Conservation (phyloP, 2,113 vertebrate genomes). For the Nettapus auritus region DNA sequence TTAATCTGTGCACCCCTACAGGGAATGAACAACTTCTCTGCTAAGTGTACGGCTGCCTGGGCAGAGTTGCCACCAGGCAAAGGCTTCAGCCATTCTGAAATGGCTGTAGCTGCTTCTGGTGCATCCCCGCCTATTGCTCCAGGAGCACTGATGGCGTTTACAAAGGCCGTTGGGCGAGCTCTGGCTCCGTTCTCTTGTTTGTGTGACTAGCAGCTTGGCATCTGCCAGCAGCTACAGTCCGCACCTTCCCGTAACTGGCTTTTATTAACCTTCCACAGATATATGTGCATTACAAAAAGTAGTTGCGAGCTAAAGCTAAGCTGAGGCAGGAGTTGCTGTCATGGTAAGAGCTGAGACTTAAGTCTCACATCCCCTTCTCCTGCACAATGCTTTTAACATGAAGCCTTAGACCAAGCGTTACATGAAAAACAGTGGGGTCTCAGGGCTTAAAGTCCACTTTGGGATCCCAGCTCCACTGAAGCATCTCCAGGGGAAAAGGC, state of each 20-base stretch:
- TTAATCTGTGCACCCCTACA: not conserved
- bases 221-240: not conserved
- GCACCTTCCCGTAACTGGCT: not conserved
- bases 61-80: accelerated
- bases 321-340: not conserved
- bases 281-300: not conserved
- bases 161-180: not conserved
- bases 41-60: not conserved
- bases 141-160: not conserved
- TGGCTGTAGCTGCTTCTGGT: not conserved
- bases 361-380: not conserved
- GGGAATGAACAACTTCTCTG: not conserved
- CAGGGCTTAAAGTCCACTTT: not conserved
- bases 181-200: not conserved
- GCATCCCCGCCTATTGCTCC: not conserved
- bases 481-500: not conserved
- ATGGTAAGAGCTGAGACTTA: not conserved
- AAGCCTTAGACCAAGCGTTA: not conserved
- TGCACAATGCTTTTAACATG: not conserved
- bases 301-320: not conserved
- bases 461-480: not conserved
- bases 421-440: not conserved
- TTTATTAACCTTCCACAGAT: not conserved
- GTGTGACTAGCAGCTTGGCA: not conserved
- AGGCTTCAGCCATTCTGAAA: not conserved